phyloP scores from a whole-genome alignment of 92 coral and sea anemone species.

The Actinernus sp. region DNA sequence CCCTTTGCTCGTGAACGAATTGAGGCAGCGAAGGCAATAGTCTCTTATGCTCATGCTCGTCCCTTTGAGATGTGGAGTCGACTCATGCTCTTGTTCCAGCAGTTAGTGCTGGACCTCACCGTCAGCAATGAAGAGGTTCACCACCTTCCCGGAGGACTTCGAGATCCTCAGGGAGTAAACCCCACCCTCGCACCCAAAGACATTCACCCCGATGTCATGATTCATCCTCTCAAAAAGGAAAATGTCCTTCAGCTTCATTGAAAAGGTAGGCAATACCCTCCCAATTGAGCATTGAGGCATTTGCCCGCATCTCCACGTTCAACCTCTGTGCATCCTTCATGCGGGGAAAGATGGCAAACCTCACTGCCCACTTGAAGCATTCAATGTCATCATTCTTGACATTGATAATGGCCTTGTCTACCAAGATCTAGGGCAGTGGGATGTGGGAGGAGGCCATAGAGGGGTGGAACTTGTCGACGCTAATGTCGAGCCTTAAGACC shows the following conservation, averaged over 20 bases:
- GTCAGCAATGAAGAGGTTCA: constrained; percentile 9
- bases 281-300: constrained; percentile 34
- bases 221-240: constrained; percentile 45
- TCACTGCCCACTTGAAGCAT: constrained; percentile 65
- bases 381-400: constrained; percentile 53
- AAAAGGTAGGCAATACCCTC: constrained; percentile 14
- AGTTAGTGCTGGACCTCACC: constrained; percentile 37
- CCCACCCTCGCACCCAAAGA: constrained; percentile 20
- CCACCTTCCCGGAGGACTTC: too few relatives aligned
- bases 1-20: constrained; percentile 12
- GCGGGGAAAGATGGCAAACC: constrained; percentile 33
- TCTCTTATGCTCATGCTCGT: too few relatives aligned
- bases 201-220: constrained; percentile 11
- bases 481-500: constrained; percentile 27
- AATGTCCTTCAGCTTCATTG: constrained; percentile 28
- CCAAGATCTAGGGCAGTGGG: constrained; percentile 3
- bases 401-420: constrained; percentile 35
- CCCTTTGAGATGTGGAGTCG: too few relatives aligned
- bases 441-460: constrained; percentile 35
- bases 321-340: constrained; percentile 19
- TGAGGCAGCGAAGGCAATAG: constrained; percentile 18
- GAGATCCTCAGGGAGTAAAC: constrained; percentile 24
- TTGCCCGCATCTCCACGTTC: constrained; percentile 16
- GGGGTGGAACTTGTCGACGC: constrained; percentile 30
- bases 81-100: constrained; percentile 18